A percentile compares a stretch with the other conserved stretches of the same genome.
Conservation (phyloP, 1,140 invertebrate species). For the Euglossa dilemma region DNA sequence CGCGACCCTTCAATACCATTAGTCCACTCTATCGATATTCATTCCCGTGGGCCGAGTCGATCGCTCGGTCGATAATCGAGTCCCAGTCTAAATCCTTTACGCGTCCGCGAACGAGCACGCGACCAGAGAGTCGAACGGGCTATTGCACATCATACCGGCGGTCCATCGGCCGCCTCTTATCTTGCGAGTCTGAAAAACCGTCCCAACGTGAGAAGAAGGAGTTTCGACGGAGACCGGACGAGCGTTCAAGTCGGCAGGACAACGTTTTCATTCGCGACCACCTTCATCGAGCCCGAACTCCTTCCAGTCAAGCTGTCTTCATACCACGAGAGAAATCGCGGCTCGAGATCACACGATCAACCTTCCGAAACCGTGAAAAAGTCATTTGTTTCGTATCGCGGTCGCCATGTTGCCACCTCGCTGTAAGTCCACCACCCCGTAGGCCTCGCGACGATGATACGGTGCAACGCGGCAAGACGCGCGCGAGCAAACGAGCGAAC, state of each 20-base stretch:
- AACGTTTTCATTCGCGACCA: background rate
- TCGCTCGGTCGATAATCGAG: slow-evolving; percentile 55
- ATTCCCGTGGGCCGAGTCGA: slow-evolving; percentile 15
- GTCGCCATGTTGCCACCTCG: slow-evolving; percentile 75
- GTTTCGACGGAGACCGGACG: background rate
- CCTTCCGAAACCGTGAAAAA: slow-evolving; percentile 2
- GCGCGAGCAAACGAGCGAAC: background rate
- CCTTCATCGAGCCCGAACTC: background rate
- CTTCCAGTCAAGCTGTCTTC: background rate
- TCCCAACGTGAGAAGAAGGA: too few species aligned
- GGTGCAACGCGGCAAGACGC: slow-evolving; percentile 1
- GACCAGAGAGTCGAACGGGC: background rate
- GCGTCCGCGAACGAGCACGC: too few species aligned
- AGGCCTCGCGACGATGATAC: slow-evolving; percentile 9
- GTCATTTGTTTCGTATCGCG: slow-evolving; percentile 71
- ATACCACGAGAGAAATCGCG: background rate
- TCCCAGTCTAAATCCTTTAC: slow-evolving; percentile 8
- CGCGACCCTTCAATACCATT: slow-evolving; percentile 26
- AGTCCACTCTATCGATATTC: slow-evolving; percentile 4
- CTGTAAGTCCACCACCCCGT: slow-evolving; percentile 43
- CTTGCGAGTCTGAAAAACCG: background rate
- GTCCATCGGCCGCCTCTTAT: too few species aligned
- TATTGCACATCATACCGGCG: background rate
- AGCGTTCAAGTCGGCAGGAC: background rate
- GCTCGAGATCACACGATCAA: background rate